Conservation (phyloP, 2,797 vertebrate species). For the Eulemur albifrons region DNA sequence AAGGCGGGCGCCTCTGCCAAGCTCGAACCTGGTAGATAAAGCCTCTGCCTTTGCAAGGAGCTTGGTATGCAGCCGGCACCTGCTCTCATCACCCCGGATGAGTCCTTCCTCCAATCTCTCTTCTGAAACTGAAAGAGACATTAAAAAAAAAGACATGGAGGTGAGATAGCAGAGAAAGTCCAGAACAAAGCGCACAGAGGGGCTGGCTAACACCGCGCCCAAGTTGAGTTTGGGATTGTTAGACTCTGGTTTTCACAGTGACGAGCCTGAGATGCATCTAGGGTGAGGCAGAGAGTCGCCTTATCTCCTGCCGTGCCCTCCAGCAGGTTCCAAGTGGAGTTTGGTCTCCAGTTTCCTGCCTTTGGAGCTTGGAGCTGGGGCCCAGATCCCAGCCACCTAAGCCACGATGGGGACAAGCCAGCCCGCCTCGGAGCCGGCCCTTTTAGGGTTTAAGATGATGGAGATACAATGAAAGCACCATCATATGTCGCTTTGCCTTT, state of each 20-base stretch:
- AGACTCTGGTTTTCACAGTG: not conserved
- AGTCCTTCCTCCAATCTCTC: not conserved
- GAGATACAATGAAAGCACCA: conserved; percentile 59
- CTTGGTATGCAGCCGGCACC: not conserved
- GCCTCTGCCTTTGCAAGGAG: not conserved
- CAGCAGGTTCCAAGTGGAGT: not conserved
- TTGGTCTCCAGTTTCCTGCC: not conserved
- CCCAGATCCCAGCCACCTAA: not conserved
- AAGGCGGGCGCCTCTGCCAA: not conserved
- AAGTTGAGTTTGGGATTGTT: not conserved
- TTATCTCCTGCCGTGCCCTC: not conserved
- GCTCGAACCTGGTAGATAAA: not conserved
- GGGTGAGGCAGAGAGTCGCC: not conserved
- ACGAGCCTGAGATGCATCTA: rapidly evolving
- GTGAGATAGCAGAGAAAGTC: not conserved
- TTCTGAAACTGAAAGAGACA: not conserved
- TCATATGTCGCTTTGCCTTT: conserved; percentile 70
- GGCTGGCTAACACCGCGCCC: not conserved
- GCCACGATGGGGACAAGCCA: not conserved
- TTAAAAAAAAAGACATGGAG: not conserved
- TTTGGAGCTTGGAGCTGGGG: not conserved
- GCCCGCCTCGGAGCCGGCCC: too few species aligned
- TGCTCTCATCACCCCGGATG: not conserved
- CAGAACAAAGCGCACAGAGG: rapidly evolving
- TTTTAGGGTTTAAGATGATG: not conserved